A percentile compares a stretch with the other conserved stretches of the same genome.
phyloP scores from a whole-genome alignment of 2,888 invertebrate genomes.

The Melitaea athalia region DNA sequence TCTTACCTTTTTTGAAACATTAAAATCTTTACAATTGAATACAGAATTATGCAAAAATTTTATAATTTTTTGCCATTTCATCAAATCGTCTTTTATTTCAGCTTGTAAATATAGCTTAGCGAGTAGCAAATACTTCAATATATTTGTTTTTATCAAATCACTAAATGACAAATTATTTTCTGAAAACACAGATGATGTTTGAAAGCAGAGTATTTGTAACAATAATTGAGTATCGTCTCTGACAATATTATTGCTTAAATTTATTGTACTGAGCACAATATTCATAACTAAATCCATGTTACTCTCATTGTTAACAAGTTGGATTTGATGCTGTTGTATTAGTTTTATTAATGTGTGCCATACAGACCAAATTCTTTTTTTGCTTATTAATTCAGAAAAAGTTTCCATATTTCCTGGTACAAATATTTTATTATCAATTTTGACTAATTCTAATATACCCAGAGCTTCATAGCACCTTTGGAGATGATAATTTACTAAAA shows the following conservation, averaged over 20 bases:
- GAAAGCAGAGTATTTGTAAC: constrained; percentile 57
- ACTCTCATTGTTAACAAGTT: constrained; percentile 47
- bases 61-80: constrained; percentile 50
- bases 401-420: constrained; percentile 19
- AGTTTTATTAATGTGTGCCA: constrained; percentile 53
- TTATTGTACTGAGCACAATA: constrained; percentile 50
- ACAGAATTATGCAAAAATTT: constrained; percentile 48
- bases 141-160: constrained; percentile 47
- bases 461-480: constrained; percentile 55
- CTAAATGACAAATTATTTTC: constrained; percentile 47
- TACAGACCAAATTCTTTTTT: constrained; percentile 43
- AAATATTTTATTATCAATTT: constrained; percentile 41
- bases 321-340: constrained; percentile 48
- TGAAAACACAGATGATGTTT: constrained; percentile 49
- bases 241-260: constrained; percentile 46
- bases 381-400: constrained; percentile 40
- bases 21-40: constrained; percentile 50
- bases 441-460: constrained; percentile 55
- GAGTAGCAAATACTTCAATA: constrained; percentile 58
- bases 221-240: constrained; percentile 48
- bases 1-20: constrained; percentile 51
- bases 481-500: constrained; percentile 58
- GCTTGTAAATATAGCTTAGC: constrained; percentile 49
- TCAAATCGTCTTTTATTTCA: constrained; percentile 45
- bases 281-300: constrained; percentile 51